Evolutionary conservation across 2,888 invertebrate species (phyloP).

Genomic region (Onthophagus sagittarius): DNA sequence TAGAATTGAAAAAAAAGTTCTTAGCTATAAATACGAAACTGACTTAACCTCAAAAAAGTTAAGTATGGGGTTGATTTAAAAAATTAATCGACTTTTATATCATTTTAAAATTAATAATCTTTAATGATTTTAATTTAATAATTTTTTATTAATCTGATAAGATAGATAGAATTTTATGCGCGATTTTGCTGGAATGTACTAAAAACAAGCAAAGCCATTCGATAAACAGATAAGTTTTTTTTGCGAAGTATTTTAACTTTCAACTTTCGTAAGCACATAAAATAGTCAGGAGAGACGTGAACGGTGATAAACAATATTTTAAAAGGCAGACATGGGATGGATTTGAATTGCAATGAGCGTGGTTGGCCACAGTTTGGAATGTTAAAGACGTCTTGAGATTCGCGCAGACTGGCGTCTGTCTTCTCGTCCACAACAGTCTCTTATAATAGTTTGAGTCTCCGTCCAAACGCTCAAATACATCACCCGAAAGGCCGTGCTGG

Average conservation of each 20-base stretch:
- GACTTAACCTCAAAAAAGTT: not conserved
- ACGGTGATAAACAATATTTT: constrained; percentile 28
- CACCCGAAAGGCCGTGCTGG: not conserved
- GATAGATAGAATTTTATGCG: too few relatives aligned
- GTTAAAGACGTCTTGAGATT: not conserved
- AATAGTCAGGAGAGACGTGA: not conserved
- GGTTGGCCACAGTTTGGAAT: not conserved
- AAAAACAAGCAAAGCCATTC: not conserved
- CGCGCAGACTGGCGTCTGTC: not conserved
- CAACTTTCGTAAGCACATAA: not conserved
- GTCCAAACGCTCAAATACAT: not conserved
- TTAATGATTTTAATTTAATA: too few relatives aligned
- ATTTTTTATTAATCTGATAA: too few relatives aligned
- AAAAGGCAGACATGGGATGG: constrained; percentile 27
- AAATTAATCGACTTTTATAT: too few relatives aligned
- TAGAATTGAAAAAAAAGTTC: not conserved
- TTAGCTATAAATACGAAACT: not conserved
- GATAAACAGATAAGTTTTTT: too few relatives aligned
- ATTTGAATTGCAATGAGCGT: constrained; percentile 33
- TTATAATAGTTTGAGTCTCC: not conserved
- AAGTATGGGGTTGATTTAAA: not conserved
- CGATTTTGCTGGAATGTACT: not conserved
- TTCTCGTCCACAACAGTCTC: not conserved
- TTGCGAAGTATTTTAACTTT: not conserved
- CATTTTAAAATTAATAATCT: too few relatives aligned